phyloP scores from a whole-genome alignment of 2,888 invertebrate species.

The Mylabris sibirica region DNA sequence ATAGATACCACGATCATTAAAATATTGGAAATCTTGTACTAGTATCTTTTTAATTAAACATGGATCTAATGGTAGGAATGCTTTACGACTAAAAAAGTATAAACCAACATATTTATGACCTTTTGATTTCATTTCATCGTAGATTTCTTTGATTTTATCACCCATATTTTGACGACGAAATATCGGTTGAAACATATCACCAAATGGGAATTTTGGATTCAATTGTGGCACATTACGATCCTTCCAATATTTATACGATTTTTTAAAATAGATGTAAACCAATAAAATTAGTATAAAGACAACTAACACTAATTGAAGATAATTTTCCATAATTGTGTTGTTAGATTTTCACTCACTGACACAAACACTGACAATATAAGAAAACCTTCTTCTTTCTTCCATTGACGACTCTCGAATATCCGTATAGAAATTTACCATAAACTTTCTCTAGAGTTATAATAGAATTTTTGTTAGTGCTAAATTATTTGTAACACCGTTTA shows the following conservation, averaged over 20 bases:
- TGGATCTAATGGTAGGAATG: constrained; percentile 70
- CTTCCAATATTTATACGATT: constrained; percentile 68
- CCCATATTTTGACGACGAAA: constrained; percentile 68
- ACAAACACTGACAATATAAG: neutral
- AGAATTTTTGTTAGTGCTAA: constrained; percentile 20
- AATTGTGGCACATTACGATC: constrained; percentile 66
- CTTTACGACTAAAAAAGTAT: constrained; percentile 69
- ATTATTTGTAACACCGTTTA: constrained; percentile 17
- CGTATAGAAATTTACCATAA: neutral
- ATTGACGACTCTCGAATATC: neutral
- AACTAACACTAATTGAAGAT: constrained; percentile 4
- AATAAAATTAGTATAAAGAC: constrained; percentile 17
- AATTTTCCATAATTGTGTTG: constrained; percentile 6
- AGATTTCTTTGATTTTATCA: constrained; percentile 68
- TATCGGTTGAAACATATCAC: constrained; percentile 67
- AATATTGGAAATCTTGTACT: constrained; percentile 67
- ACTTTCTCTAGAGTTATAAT: constrained; percentile 16
- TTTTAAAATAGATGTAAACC: constrained; percentile 56
- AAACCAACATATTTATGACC: constrained; percentile 64
- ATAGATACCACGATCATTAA: constrained; percentile 72
- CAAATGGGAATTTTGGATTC: constrained; percentile 69
- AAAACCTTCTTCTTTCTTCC: too few species aligned
- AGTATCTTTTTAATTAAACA: constrained; percentile 68
- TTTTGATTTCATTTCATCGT: constrained; percentile 62
- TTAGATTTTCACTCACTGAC: constrained; percentile 19